Conservation (phyloP, 2,113 vertebrate genomes). For the Notechis scutatus region DNA sequence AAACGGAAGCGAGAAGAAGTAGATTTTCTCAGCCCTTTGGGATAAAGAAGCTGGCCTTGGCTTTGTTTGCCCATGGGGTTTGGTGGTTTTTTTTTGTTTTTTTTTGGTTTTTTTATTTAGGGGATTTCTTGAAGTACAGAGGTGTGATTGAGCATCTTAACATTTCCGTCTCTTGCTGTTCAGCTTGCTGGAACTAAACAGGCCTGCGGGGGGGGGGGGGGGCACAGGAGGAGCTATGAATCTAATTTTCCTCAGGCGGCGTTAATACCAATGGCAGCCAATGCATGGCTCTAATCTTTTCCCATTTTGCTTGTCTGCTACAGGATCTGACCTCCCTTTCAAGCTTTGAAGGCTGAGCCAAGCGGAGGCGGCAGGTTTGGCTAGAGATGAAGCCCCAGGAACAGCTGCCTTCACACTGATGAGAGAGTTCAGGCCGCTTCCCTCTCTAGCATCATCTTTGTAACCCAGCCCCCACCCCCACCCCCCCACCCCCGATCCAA, state of each 20-base stretch:
- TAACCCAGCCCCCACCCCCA: neutral
- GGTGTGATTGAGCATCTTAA: neutral
- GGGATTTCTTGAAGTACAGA: neutral
- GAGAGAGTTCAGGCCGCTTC: neutral
- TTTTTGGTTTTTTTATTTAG: neutral
- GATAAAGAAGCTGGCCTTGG: neutral
- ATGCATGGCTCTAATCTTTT: constrained; percentile 67
- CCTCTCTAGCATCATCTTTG: neutral
- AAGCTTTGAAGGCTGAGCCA: constrained; percentile 42
- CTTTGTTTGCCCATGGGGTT: neutral
- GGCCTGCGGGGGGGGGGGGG: too few relatives aligned
- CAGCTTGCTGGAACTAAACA: neutral
- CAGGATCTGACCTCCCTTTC: constrained; percentile 52
- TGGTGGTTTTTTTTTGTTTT: neutral
- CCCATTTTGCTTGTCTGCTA: constrained; percentile 53
- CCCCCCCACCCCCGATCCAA: too few relatives aligned
- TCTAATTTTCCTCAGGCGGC: constrained; percentile 58
- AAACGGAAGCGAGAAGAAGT: neutral
- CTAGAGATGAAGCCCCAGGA: neutral
- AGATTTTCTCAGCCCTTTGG: neutral
- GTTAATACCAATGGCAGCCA: constrained; percentile 65
- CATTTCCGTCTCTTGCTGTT: neutral
- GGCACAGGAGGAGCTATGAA: constrained; percentile 46
- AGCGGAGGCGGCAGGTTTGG: neutral
- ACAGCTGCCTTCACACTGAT: neutral